Evolutionary conservation across 2,888 invertebrate species (phyloP).

Genomic region (Mythimna ferrago): DNA sequence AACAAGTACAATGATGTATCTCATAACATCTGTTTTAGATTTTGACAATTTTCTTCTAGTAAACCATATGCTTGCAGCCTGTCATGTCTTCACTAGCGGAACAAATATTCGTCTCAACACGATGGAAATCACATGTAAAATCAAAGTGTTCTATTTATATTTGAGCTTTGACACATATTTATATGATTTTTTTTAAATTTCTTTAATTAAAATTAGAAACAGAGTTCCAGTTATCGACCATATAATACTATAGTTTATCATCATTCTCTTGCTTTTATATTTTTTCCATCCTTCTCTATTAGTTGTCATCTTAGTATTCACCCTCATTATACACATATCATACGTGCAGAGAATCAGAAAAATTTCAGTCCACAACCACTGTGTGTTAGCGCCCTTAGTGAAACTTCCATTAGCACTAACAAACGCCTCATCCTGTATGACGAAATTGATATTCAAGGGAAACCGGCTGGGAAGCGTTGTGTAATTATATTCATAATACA

Average conservation of each 20-base stretch:
- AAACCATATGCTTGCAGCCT: background rate
- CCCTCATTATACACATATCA: too few relatives aligned
- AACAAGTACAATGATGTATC: conserved; percentile 8
- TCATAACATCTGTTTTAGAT: background rate
- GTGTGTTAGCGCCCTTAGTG: conserved; percentile 45
- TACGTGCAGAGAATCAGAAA: background rate
- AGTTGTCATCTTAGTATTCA: too few relatives aligned
- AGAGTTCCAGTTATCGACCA: background rate
- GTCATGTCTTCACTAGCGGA: background rate
- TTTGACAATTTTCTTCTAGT: background rate
- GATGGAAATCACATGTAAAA: background rate
- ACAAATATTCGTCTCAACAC: background rate
- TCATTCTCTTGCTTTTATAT: background rate
- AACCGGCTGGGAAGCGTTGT: conserved; percentile 52
- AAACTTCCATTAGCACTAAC: conserved; percentile 55
- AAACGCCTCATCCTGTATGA: conserved; percentile 61
- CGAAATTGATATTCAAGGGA: conserved; percentile 60
- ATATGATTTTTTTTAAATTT: background rate
- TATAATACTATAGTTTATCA: background rate
- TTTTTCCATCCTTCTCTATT: too few relatives aligned
- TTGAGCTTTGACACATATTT: background rate
- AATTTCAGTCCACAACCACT: conserved; percentile 1
- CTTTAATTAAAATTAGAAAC: background rate
- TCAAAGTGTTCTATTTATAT: background rate
- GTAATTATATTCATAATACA: conserved; percentile 53